Evolutionary conservation across 2,113 vertebrate species (phyloP).

Genomic region (Prochilodus magdalenae): DNA sequence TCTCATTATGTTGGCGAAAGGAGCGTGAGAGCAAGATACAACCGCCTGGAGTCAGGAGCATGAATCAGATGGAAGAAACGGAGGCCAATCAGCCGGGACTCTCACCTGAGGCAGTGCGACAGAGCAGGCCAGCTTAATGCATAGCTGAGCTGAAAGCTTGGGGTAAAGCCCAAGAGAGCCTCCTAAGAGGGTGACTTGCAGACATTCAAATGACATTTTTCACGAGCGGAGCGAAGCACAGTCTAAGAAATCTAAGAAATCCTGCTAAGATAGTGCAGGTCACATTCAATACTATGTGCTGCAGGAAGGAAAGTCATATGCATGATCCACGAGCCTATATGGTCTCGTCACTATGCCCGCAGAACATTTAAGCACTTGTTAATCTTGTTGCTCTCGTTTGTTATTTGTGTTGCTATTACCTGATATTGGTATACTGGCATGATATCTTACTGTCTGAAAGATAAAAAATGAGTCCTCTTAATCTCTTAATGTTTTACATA

Average conservation of each 20-base stretch:
- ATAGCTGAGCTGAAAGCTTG: not conserved
- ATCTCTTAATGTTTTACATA: no score
- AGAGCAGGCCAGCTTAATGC: not conserved
- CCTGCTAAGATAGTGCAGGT: not conserved
- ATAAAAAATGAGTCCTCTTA: no score
- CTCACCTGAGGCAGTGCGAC: not conserved
- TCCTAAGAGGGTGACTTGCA: not conserved
- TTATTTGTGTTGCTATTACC: no score
- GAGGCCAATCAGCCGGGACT: conserved; percentile 32
- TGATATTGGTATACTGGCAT: no score
- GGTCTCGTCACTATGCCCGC: no score
- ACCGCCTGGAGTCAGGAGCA: conserved; percentile 63
- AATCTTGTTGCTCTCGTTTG: no score
- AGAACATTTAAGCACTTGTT: no score
- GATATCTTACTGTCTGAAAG: no score
- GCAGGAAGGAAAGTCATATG: not conserved
- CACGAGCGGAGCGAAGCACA: not conserved
- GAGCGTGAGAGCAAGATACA: conserved; percentile 62
- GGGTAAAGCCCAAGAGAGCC: not conserved
- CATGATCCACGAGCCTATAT: no score
- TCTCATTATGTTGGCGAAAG: conserved; percentile 59
- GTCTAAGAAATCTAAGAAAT: no score
- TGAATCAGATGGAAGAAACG: conserved; percentile 63
- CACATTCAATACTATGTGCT: not conserved
- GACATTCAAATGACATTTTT: not conserved